These are phyloP conservation scores for Typhlichthys eigenmanni DNA, from an alignment of 2,797 vertebrate species.

Conservation along the genomic window DNA sequence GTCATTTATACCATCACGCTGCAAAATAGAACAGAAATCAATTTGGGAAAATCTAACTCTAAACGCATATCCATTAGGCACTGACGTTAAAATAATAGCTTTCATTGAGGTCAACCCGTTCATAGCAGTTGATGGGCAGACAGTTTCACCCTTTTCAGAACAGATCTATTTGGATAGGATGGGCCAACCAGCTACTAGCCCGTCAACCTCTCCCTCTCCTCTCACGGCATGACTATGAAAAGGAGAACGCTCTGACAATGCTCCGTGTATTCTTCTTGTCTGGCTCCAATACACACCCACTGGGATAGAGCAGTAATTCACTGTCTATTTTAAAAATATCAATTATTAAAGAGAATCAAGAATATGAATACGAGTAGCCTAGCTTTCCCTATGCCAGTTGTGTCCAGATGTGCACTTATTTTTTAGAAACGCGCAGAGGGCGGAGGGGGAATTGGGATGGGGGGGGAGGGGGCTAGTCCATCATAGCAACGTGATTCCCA, in stretches of 20 bases:
- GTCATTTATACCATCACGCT: too few species aligned
- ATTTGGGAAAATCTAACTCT: too few species aligned
- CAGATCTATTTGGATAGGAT: conserved; percentile 52
- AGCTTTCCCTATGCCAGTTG: not conserved
- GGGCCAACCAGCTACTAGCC: conserved; percentile 38
- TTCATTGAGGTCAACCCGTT: not conserved
- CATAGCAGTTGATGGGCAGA: conserved; percentile 13
- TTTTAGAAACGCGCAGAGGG: not conserved
- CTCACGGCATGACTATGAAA: conserved; percentile 74
- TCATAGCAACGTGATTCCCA: conserved; percentile 24
- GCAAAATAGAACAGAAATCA: too few species aligned
- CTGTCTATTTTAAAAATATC: too few species aligned
- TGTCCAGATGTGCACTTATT: conserved; percentile 16
- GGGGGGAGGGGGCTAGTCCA: conserved; percentile 12
- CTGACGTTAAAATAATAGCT: not conserved
- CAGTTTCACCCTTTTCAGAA: conserved; percentile 44
- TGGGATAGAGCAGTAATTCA: not conserved
- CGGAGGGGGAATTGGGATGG: not conserved
- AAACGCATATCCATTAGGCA: not conserved
- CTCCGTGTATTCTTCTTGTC: conserved; percentile 73
- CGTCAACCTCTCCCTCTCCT: conserved; percentile 46
- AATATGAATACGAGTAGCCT: not conserved
- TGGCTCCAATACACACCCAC: conserved; percentile 80
- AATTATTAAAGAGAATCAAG: not conserved
- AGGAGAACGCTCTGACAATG: conserved; percentile 47